Conservation (phyloP, 2,888 invertebrate genomes). For the Eilema caniola region DNA sequence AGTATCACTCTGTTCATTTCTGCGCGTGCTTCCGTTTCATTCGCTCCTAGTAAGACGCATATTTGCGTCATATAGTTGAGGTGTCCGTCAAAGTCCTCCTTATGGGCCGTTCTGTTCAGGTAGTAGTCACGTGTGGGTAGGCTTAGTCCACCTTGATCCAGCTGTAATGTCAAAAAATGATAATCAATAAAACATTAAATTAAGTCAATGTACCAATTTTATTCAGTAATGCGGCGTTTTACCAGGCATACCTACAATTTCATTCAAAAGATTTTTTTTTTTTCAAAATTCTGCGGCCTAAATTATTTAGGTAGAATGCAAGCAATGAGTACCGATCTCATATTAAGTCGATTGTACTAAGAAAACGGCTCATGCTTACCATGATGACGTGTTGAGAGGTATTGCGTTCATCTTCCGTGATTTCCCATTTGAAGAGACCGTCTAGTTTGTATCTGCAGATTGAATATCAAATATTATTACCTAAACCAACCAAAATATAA, state of each 20-base stretch:
- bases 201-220: neutral
- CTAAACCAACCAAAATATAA: neutral
- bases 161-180: constrained; percentile 77
- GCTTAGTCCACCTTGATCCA: constrained; percentile 97
- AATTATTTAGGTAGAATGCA: too few species aligned
- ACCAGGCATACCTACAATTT: too few species aligned
- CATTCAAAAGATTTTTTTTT: too few species aligned
- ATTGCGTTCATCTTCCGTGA: constrained; percentile 97
- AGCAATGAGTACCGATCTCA: too few species aligned
- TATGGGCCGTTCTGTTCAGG: constrained; percentile 95
- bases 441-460: constrained; percentile 88
- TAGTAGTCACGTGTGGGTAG: constrained; percentile 97
- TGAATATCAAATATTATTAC: neutral
- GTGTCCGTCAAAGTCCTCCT: constrained; percentile 95
- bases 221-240: neutral
- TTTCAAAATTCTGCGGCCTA: too few species aligned
- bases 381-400: constrained; percentile 95
- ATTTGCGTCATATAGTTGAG: constrained; percentile 97
- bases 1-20: constrained; percentile 88
- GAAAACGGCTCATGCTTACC: constrained; percentile 76
- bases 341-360: neutral
- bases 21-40: constrained; percentile 88
- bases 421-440: constrained; percentile 96
- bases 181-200: neutral
- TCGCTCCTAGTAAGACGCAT: constrained; percentile 93